These are phyloP conservation scores for Ameiurus melas DNA, from an alignment of 2,113 vertebrate genomes.

Conservation along the genomic window DNA sequence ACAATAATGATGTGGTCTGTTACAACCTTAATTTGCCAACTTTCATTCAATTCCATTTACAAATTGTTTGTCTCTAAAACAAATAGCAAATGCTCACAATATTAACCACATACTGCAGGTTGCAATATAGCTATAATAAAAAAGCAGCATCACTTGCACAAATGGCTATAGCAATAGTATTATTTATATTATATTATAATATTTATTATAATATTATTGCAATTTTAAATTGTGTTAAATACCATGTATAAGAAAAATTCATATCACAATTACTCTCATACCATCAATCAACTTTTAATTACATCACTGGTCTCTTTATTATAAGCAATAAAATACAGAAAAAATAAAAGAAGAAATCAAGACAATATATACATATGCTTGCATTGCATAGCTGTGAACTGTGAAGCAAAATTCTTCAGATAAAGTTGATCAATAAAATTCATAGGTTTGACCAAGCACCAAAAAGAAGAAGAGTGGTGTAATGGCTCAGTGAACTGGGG, in stretches of 20 bases:
- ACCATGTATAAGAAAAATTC: background rate
- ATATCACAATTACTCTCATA: background rate
- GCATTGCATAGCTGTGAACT: background rate
- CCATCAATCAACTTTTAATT: background rate
- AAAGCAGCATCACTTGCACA: background rate
- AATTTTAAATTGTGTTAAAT: background rate
- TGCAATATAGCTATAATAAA: constrained; percentile 5
- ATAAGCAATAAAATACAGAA: constrained; percentile 2
- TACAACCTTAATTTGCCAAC: background rate
- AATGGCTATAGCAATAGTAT: background rate
- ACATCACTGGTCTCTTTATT: background rate
- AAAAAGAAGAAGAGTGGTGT: constrained; percentile 17
- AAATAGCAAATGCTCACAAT: background rate
- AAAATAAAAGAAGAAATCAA: background rate
- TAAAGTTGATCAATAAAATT: background rate
- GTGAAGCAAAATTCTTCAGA: constrained; percentile 14
- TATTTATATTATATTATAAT: no score
- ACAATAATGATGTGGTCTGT: no score
- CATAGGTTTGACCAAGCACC: background rate
- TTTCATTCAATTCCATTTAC: background rate
- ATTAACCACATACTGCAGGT: background rate
- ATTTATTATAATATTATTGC: no score
- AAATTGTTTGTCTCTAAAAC: background rate
- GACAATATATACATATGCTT: background rate
- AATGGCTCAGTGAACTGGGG: constrained; percentile 13